Evolutionary conservation across 2,797 vertebrate species (phyloP), one percentile per base, ranked within the genome.

Genomic region (Peromyscus aztecus): DNA sequence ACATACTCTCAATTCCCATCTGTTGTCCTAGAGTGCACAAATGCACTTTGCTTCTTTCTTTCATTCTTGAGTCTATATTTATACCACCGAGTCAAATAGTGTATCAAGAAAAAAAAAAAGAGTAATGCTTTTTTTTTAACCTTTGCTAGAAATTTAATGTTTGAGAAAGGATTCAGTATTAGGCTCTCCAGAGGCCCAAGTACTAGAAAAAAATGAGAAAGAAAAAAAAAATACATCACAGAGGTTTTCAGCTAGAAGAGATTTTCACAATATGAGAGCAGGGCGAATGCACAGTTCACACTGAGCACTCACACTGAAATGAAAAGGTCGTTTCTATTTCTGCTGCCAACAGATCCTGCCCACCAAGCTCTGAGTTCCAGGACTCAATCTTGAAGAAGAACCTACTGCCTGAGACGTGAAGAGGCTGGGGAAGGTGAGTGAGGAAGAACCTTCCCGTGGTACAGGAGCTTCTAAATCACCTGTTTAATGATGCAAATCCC

Each of bases 81-180:
- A 90, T 49, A 81, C 43, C 96, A 46, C 43, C 43, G 77, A 95
- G 77, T 87, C 63, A 94, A 46, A 40, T 82, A 19, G 13, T 57
- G 10, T 73, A 57, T 81, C 85, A 55, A n/a, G n/a, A 52, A 52
- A 52, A 52, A 49, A 49, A 80, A 96, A 91, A 93, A n/a, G 37
- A 93, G 52, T 7, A 82, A 85, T 12, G 57, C 43, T 23, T 34
- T 65, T 90, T 69, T 75, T 90, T 95, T 77, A 49, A 27, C 24
- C 80, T 61, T 34, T 84, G 77, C 31, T 86, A 91, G 37, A 92
- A 83, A 84, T 92, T 49, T 52, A 94, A 78, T 90, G 46, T 92
- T 92, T 88, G 61, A 80, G 61, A 86, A 93, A 89, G 63, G 17
- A 92, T 86, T 95, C 84, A 67, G 23, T 63, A 63, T 94, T 75